phyloP scores from a whole-genome alignment of 2,888 invertebrate species.

The Cryptus armator region DNA sequence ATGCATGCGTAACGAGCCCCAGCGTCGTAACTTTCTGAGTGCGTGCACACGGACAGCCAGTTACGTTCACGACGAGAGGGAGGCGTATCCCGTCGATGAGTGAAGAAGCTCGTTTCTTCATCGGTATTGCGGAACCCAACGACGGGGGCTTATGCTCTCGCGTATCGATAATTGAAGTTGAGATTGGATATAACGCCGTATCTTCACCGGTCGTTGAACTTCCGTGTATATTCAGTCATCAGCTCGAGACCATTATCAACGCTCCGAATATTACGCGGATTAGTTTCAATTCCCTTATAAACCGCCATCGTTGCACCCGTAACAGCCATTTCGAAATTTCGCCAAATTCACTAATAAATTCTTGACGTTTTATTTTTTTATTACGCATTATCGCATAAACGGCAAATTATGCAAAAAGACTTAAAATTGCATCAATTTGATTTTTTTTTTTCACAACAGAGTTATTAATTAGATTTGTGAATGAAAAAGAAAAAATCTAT shows the following conservation, averaged over 20 bases:
- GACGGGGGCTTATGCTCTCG: constrained; percentile 44
- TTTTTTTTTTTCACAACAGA: too few species aligned
- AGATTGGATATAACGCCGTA: constrained; percentile 52
- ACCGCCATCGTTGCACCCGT: not conserved
- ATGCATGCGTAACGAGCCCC: constrained; percentile 81
- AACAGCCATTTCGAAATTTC: too few species aligned
- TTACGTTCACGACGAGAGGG: constrained; percentile 70
- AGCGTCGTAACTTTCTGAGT: constrained; percentile 77
- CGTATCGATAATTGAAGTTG: constrained; percentile 70
- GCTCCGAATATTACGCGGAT: not conserved
- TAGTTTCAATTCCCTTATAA: not conserved
- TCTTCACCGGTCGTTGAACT: constrained; percentile 50
- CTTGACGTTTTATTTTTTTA: too few species aligned
- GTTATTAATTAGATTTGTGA: too few species aligned
- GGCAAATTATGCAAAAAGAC: too few species aligned
- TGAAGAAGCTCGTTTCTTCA: constrained; percentile 66
- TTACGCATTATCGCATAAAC: too few species aligned
- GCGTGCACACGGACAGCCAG: constrained; percentile 69
- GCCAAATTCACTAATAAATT: too few species aligned
- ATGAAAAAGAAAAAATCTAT: too few species aligned
- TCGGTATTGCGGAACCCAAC: constrained; percentile 50
- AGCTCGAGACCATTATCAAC: constrained; percentile 4
- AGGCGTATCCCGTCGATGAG: constrained; percentile 69
- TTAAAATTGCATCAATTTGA: too few species aligned
- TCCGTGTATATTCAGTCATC: not conserved